Evolutionary conservation across 2,797 vertebrate genomes (phyloP).

Genomic region (Enteromius afrohamiltoni): DNA sequence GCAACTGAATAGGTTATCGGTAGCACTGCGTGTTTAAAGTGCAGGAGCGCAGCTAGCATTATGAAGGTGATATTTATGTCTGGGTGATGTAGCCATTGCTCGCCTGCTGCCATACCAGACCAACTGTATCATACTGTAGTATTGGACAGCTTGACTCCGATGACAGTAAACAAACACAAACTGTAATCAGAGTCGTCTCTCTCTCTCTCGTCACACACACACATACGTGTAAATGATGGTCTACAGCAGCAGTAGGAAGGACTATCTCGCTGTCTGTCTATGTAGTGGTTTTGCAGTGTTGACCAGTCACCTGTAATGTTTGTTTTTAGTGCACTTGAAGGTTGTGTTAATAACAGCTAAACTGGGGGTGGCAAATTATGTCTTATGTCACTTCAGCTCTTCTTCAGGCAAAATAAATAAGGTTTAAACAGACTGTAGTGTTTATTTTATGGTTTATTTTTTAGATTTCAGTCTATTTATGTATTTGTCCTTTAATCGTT

Average conservation of each 20-base stretch:
- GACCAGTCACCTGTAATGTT: constrained; percentile 55
- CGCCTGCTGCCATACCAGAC: constrained; percentile 72
- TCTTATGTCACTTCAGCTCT: constrained; percentile 50
- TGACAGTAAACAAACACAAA: constrained; percentile 72
- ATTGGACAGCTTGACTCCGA: constrained; percentile 67
- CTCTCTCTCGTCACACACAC: not conserved
- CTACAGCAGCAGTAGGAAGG: constrained; percentile 34
- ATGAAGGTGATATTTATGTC: constrained; percentile 59
- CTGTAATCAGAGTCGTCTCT: constrained; percentile 55
- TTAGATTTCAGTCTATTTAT: not conserved
- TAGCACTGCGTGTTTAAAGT: constrained; percentile 48
- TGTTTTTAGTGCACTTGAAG: constrained; percentile 56
- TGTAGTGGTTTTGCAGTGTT: constrained; percentile 44
- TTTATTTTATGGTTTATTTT: constrained; percentile 8
- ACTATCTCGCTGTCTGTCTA: constrained; percentile 24
- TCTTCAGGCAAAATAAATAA: constrained; percentile 16
- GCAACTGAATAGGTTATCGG: constrained; percentile 35
- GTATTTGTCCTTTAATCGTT: not conserved
- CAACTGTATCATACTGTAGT: constrained; percentile 74
- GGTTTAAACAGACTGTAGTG: constrained; percentile 19
- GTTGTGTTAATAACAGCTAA: constrained; percentile 55
- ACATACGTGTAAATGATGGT: constrained; percentile 33
- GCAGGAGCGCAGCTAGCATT: constrained; percentile 35
- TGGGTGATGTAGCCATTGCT: constrained; percentile 71
- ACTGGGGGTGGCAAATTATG: constrained; percentile 52